Base-by-base conservation (phyloP, 2,797 vertebrate species). In the Aratinga solstitialis region DNA sequence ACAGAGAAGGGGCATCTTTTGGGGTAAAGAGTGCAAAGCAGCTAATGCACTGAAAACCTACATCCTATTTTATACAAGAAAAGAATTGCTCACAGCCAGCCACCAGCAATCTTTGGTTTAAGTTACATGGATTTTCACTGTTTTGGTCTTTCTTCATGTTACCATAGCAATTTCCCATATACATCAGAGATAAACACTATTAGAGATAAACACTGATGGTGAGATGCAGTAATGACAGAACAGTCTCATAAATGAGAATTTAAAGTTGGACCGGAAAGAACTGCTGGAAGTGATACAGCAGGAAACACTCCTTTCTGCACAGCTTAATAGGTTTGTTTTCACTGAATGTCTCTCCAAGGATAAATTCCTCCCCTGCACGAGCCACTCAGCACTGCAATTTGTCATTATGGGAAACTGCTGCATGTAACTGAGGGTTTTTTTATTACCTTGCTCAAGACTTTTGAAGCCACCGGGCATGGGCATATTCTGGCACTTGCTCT, bases 111-210 rank as follows among this genome's bases (percentile, higher is more conserved):
- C 79, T 80, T 75, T 62, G 50, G 38, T 84, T 92, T 72, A 54
- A 92, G n/a, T 79, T 89, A 42, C 3, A 48, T 26, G 40, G 36
- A 83, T 87, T 93, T 89, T 65, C 79, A 80, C 30, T 81, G 78
- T 85, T 92, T 84, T 38, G 84, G 72, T 85, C 62, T 78, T 93
- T 85, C 63, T 91, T 83, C 47, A 56, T 1, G 66, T 95, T 96
- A 78, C 93, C 86, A 92, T 91, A 95, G 92, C 79, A 92, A 95
- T 96, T 92, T 85, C 66, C 72, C 32, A 73, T 87, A 85, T n/a
- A 80, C 66, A 92, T 65, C 65, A 87, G 80, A 65, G 42, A 45
- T 91, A 72, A 84, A 32, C 2, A 13, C 62, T 26, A 36, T 71
- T 61, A 85, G 80, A 62, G 45, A 42, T 87, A 78, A 83, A 32